Base-by-base conservation (phyloP, 2,113 vertebrate genomes). In the Sclerurus mexicanus region DNA sequence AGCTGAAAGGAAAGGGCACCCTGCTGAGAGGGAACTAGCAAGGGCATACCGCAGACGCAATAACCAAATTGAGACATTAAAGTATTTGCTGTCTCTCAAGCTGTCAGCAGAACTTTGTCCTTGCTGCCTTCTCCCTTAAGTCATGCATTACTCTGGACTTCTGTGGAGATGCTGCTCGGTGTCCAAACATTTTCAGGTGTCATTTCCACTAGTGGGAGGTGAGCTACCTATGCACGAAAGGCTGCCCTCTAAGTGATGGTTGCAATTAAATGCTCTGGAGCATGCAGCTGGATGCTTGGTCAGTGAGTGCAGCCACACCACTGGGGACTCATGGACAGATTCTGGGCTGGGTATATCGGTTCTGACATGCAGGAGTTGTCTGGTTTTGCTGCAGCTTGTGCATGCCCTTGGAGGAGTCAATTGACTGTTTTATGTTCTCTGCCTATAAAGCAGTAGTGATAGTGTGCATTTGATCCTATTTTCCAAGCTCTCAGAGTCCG, bases 1-100 rank as follows among this genome's bases (percentile, higher is more conserved):
- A 86, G 33, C 44, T 91, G 84, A 89, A 89, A 76, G 72, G 40
- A 72, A 76, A 84, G 49, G 84, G 44, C 30, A 73, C 6, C 30
- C 72, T 64, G 30, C 39, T 50, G 58, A 68, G 72, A 63, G 24
- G 22, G 30, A 86, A 35, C 37, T 50, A 83, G 20, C 63, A 76
- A 89, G 52, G 39, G 7, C 25, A 2, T 14, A 11, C 27, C 0
- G 3, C 55, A 69, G 44, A 47, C 8, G 16, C 31, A 63, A 56
- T 64, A 88, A 59, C 27, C 44, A 75, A 79, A 83, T 47, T 19
- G 55, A 81, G 63, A 46, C 9, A 21, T 83, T 79, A 85, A 82
- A 78, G 74, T 21, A 10, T 12, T 24, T 17, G 25, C 20, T 50
- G 3, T 50, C 16, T 90, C 59, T 53, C 42, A 72, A 46, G 17